These are phyloP conservation scores for Zophobas morio DNA, from an alignment of 1,140 invertebrate genomes.

Conservation along the genomic window DNA sequence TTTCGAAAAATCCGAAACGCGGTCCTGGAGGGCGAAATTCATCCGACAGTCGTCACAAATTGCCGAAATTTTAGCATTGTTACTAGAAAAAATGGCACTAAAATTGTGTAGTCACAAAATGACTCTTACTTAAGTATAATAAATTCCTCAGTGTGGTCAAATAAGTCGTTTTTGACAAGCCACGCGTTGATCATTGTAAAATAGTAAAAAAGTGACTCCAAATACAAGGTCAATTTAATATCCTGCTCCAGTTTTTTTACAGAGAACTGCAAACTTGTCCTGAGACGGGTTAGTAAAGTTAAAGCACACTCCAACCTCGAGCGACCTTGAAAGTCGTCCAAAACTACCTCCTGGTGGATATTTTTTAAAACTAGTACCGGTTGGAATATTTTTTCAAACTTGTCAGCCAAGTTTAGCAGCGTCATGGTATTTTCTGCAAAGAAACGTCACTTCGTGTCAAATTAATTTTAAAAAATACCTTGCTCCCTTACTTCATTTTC, in stretches of 20 bases:
- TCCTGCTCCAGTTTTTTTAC: constrained; percentile 67
- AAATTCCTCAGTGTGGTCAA: constrained; percentile 72
- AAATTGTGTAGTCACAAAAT: neutral
- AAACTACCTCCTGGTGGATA: constrained; percentile 67
- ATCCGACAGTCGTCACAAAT: constrained; percentile 46
- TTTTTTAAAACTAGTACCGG: constrained; percentile 67
- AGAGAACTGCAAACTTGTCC: constrained; percentile 68
- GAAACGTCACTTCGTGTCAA: neutral
- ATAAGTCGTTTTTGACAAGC: constrained; percentile 71
- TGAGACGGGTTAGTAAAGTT: constrained; percentile 68
- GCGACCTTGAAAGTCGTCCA: constrained; percentile 63
- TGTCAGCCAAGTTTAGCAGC: constrained; percentile 66
- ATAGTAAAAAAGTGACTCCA: constrained; percentile 70
- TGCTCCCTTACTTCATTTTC: constrained; percentile 61
- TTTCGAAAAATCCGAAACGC: constrained; percentile 44
- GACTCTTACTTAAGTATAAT: constrained; percentile 68
- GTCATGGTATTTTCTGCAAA: constrained; percentile 65
- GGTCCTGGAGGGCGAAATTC: constrained; percentile 49
- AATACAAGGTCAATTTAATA: constrained; percentile 69
- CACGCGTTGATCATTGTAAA: constrained; percentile 71
- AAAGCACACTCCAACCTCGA: constrained; percentile 67
- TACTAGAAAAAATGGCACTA: neutral
- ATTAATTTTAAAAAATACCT: constrained; percentile 55
- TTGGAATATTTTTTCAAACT: constrained; percentile 66
- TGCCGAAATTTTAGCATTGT: constrained; percentile 14